phyloP scores from a whole-genome alignment of 1,140 invertebrate species.

The Dendrolimus kikuchii region DNA sequence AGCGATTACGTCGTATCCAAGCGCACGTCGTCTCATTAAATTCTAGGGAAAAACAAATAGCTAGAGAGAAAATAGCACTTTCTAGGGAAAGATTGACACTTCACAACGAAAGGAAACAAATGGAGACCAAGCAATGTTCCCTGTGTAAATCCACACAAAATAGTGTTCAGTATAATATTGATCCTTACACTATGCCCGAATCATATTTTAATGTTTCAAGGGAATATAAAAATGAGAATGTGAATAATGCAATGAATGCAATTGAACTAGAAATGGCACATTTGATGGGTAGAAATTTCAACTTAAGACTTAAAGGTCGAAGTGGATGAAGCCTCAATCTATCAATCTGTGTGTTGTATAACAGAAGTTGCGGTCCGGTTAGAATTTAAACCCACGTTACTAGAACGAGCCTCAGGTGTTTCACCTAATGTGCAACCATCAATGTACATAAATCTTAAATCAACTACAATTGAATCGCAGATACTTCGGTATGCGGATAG shows the following conservation, averaged over 20 bases:
- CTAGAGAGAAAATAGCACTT: constrained; percentile 61
- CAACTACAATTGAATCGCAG: no score
- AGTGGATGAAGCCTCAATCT: neutral
- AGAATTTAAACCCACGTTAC: no score
- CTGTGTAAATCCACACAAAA: constrained; percentile 42
- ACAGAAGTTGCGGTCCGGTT: no score
- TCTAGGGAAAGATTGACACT: constrained; percentile 60
- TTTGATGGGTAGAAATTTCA: constrained; percentile 36
- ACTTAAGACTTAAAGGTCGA: constrained; percentile 21
- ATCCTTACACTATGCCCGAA: constrained; percentile 26
- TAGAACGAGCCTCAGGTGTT: no score
- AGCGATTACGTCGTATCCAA: constrained; percentile 58
- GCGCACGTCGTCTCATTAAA: constrained; percentile 64
- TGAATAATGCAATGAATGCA: constrained; percentile 29
- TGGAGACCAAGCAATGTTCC: constrained; percentile 53
- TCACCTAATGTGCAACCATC: no score
- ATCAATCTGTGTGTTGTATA: no score
- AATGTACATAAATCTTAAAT: no score
- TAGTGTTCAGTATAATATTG: constrained; percentile 29
- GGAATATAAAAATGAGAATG: constrained; percentile 29
- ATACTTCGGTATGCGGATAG: no score
- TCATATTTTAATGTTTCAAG: constrained; percentile 28
- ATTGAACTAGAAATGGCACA: constrained; percentile 55
- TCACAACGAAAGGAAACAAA: constrained; percentile 59
- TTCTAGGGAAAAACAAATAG: constrained; percentile 63